phyloP scores from a whole-genome alignment of 2,888 invertebrate species.

The Coelinius sp. region DNA sequence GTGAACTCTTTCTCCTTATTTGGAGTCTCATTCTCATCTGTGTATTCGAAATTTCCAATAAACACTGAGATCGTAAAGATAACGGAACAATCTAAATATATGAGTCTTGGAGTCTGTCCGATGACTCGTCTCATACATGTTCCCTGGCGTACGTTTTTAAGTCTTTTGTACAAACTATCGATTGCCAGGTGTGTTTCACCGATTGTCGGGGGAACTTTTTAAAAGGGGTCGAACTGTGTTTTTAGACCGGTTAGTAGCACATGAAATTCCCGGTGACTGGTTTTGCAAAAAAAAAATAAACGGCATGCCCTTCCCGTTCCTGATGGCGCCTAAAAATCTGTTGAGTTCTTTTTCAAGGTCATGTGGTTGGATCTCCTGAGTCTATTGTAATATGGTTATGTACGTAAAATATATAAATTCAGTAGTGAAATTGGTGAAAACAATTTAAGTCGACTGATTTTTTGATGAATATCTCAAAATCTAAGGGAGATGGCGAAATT shows the following conservation, averaged over 20 bases:
- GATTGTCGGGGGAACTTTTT: constrained; percentile 47
- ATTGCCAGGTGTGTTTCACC: constrained; percentile 67
- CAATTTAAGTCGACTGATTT: no score
- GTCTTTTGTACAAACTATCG: constrained; percentile 56
- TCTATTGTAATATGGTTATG: background rate
- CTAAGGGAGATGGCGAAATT: no score
- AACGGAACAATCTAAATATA: background rate
- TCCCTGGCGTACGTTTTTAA: constrained; percentile 27
- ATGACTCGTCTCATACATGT: constrained; percentile 3
- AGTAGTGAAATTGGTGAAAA: no score
- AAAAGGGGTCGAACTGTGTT: constrained; percentile 55
- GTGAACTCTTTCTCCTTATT: background rate
- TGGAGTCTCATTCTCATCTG: no score
- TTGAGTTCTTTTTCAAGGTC: constrained; percentile 34
- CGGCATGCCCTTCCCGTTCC: constrained; percentile 21
- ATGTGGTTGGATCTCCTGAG: background rate
- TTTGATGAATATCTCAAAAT: no score
- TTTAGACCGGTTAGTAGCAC: constrained; percentile 52
- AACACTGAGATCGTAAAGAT: background rate
- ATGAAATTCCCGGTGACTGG: constrained; percentile 31
- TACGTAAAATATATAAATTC: no score
- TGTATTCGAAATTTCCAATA: background rate
- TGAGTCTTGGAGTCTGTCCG: background rate
- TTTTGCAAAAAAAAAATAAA: constrained; percentile 32
- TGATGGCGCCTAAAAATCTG: constrained; percentile 25